Percentiles rank a stretch among this genome's conserved stretches.
Conservation (phyloP, 2,888 invertebrate species). For the Phlogophora meticulosa region DNA sequence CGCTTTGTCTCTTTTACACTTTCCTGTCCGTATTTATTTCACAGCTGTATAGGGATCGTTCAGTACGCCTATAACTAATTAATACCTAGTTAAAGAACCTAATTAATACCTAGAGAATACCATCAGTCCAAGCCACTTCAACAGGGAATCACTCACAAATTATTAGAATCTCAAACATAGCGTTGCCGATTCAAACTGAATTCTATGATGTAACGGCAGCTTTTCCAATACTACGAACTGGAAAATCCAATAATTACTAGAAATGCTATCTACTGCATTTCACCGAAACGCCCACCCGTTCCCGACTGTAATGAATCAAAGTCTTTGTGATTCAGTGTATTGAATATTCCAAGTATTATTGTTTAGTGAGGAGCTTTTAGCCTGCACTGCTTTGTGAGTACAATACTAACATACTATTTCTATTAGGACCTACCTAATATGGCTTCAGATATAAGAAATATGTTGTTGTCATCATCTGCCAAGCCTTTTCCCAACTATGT, state of each 20-base stretch:
- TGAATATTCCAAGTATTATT: conserved; percentile 3
- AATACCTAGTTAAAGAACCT: too few relatives aligned
- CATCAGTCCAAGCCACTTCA: too few relatives aligned
- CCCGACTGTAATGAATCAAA: conserved; percentile 1
- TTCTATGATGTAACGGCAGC: not conserved
- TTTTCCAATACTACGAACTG: conserved; percentile 1
- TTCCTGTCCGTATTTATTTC: too few relatives aligned
- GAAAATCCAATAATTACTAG: conserved; percentile 1
- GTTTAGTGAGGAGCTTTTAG: conserved; percentile 4
- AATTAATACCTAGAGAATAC: too few relatives aligned
- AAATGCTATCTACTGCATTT: not conserved
- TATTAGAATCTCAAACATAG: conserved; percentile 1
- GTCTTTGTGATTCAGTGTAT: not conserved
- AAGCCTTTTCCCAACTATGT: too few relatives aligned
- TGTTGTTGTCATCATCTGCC: too few relatives aligned
- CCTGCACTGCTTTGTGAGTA: conserved; percentile 62
- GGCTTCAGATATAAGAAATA: not conserved
- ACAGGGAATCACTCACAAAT: conserved; percentile 13
- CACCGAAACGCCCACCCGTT: conserved; percentile 3
- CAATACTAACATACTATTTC: conserved; percentile 63
- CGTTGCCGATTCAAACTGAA: not conserved
- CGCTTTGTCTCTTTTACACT: too few relatives aligned
- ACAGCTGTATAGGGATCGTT: too few relatives aligned
- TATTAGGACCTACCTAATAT: conserved; percentile 47
- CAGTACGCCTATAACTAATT: too few relatives aligned